Evolutionary conservation across 2,113 vertebrate species (phyloP), one percentile per base, ranked within the genome.

Genomic region (Sardina pilchardus): DNA sequence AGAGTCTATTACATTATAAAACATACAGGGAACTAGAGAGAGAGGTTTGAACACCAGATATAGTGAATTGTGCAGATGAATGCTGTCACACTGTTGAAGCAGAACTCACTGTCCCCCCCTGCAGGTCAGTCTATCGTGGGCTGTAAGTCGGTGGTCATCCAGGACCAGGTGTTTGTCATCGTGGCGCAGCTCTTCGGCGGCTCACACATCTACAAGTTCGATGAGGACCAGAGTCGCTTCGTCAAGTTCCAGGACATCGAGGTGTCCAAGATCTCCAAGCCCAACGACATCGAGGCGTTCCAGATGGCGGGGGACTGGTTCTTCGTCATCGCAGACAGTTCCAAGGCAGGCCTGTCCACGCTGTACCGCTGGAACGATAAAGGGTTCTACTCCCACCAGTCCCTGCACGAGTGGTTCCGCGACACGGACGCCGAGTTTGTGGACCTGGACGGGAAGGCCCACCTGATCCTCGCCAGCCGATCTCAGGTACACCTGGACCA

Each of bases 311-410:
- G 94, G 0, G 98, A 99, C 82, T 97, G 95, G 63, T 99, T 97
- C 94, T 99, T 99, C 88, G 94, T 99, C 87, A 98, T 99, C 8
- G 98, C 97, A 0, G 98, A 99, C 91, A 99, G 98, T 92, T 99
- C 98, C 0, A 99, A 99, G 91, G 98, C 98, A 0, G 98, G 98
- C 16, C 94, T 99, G 89, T 99, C 98, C 0, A 99, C 98, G 0
- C 96, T 99, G 24, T 99, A 99, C 89, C 99, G 99, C 39, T 99
- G 98, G 98, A 98, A 97, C 81, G 96, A 96, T 92, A 99, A 98
- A 89, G 98, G 98, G 0, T 99, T 99, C 92, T 99, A 99, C 88
- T 98, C 97, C 0, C 97, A 98, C 91, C 97, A 99, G 91, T 98
- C 97, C 0, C 93, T 99, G 88, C 98, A 99, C 0, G 97, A 99